A percentile compares a stretch with the other conserved stretches of the same genome.
Evolutionary conservation across 1,140 invertebrate species (phyloP).

Genomic region (Monomorium pharaonis): DNA sequence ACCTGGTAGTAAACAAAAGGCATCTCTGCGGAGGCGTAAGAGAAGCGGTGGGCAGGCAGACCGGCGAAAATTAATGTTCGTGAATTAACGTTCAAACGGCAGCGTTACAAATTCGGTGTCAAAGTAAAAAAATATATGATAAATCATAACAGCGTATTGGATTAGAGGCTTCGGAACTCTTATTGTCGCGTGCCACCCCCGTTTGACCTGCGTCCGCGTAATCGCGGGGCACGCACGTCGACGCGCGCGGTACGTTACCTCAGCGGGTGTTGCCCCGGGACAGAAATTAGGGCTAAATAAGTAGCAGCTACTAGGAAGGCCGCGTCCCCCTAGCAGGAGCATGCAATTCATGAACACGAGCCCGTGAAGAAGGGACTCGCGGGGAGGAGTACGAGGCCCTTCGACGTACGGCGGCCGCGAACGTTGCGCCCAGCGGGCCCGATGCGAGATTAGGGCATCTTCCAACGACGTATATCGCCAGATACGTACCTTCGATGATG

Average conservation of each 20-base stretch:
- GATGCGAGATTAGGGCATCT: conserved; percentile 75
- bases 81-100: background rate
- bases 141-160: conserved; percentile 52
- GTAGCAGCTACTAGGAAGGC: conserved; percentile 69
- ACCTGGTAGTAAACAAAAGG: background rate
- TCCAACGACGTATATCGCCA: conserved; percentile 66
- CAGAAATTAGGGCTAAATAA: conserved; percentile 69
- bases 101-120: background rate
- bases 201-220: conserved; percentile 58
- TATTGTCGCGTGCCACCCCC: conserved; percentile 63
- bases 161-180: conserved; percentile 61
- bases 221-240: conserved; percentile 47
- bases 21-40: too few relatives aligned
- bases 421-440: conserved; percentile 65
- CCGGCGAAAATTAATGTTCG: background rate
- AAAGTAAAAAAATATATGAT: background rate
- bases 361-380: conserved; percentile 17
- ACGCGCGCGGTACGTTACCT: conserved; percentile 8
- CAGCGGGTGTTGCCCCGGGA: conserved; percentile 59
- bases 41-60: background rate
- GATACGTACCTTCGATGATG: conserved; percentile 54
- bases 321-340: conserved; percentile 46
- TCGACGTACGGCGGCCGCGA: conserved; percentile 58
- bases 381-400: conserved; percentile 7
- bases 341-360: conserved; percentile 64